These are phyloP conservation scores for Novumbra hubbsi DNA, from an alignment of 2,797 vertebrate species.

Conservation along the genomic window DNA sequence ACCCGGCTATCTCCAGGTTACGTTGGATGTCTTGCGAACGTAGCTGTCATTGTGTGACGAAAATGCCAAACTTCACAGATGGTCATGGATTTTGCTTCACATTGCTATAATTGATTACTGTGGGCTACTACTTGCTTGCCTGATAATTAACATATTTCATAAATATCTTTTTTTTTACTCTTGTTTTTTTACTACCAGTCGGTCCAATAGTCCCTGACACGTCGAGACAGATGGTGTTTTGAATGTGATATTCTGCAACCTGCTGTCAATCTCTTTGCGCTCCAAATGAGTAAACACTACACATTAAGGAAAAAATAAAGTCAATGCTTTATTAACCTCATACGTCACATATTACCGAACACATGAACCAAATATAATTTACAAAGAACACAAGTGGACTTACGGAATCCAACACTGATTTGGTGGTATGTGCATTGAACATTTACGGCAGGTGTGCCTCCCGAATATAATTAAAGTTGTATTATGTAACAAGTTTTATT, in stretches of 20 bases:
- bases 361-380: slow-evolving; percentile 66
- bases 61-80: not conserved
- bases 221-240: not conserved
- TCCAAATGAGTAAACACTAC: slow-evolving; percentile 65
- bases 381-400: slow-evolving; percentile 62
- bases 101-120: not conserved
- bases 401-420: slow-evolving; percentile 59
- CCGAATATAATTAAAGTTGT: slow-evolving; percentile 38
- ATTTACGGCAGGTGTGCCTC: slow-evolving; percentile 56
- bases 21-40: not conserved
- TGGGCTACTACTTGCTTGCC: not conserved
- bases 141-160: not conserved
- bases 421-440: slow-evolving; percentile 42
- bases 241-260: not conserved
- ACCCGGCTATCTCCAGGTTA: not conserved
- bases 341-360: slow-evolving; percentile 67
- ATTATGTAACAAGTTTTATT: slow-evolving; percentile 44
- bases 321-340: slow-evolving; percentile 80
- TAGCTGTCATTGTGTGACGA: not conserved
- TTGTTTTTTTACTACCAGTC: too few relatives aligned
- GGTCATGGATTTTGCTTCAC: not conserved
- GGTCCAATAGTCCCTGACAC: not conserved
- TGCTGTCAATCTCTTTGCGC: not conserved
- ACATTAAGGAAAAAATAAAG: slow-evolving; percentile 74
- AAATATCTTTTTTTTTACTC: too few relatives aligned